These are phyloP conservation scores for Eristalis intricaria DNA, from an alignment of 2,888 invertebrate genomes.

Conservation along the genomic window DNA sequence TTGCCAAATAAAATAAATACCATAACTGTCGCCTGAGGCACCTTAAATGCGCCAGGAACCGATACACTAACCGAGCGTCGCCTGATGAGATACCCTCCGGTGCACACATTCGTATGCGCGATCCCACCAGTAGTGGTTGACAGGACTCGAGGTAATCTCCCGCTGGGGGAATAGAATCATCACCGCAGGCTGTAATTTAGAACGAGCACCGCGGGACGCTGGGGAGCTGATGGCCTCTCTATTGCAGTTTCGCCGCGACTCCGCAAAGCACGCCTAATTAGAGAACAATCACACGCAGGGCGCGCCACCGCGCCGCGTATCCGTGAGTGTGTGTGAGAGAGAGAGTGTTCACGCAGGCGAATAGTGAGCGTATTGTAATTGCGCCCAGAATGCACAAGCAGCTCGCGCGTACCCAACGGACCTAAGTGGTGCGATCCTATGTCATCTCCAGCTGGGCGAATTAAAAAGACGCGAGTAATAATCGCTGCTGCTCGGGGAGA, in stretches of 20 bases:
- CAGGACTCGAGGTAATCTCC: constrained; percentile 45
- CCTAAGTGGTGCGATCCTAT: constrained; percentile 42
- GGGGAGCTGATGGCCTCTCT: constrained; percentile 18
- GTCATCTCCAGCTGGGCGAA: constrained; percentile 70
- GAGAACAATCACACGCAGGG: constrained; percentile 46
- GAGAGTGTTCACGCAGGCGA: background rate
- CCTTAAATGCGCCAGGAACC: background rate
- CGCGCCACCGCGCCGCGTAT: background rate
- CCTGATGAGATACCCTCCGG: too few relatives aligned
- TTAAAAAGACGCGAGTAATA: constrained; percentile 69
- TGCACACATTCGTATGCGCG: background rate
- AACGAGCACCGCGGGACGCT: constrained; percentile 7
- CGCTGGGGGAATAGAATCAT: constrained; percentile 58
- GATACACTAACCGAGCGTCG: background rate
- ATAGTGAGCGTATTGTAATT: constrained; percentile 30
- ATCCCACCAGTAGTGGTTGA: background rate
- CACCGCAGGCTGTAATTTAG: constrained; percentile 60
- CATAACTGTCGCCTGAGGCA: constrained; percentile 40
- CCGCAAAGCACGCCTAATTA: constrained; percentile 58
- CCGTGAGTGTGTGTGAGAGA: background rate
- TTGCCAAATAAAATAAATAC: constrained; percentile 39
- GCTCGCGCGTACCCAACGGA: background rate
- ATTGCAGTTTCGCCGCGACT: constrained; percentile 6
- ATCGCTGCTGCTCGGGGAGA: constrained; percentile 19
- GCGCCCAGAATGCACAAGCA: constrained; percentile 27